Base-by-base conservation (phyloP, 2,888 invertebrate species). In the Drosophila buzzatii region DNA sequence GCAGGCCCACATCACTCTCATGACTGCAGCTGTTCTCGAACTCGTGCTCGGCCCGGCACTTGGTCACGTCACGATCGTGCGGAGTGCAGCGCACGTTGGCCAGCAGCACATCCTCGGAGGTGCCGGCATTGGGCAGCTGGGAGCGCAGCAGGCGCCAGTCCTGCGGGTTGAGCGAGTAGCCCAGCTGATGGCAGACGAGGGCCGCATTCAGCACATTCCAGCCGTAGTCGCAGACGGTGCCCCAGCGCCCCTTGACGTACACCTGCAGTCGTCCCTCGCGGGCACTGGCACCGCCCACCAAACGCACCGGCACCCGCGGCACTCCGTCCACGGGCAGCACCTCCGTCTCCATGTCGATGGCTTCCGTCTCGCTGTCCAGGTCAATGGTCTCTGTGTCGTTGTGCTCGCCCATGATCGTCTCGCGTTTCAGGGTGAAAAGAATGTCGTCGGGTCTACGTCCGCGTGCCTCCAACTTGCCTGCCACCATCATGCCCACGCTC, bases 151-250 rank as follows among this genome's bases (percentile, higher is more conserved):
- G 94, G 76, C 95, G 95, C 98, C 99, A 98, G 92, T 98, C 97
- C 79, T 96, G 95, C 0, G 98, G 98, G 92, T 99, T 98, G 18
- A 99, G 94, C 0, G 97, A 97, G 72, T 98, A 94, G 0, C 99
- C 99, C 74, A 99, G 93, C 93, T 99, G 99, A 92, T 99, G 97
- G 90, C 99, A 99, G 1, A 97, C 98, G 55, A 99, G 93, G 0
- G 98, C 97, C 0, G 99, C 98, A 90, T 98, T 97, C 49, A 96
- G 94, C 23, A 97, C 96, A 51, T 96, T 98, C 99, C 99, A 99
- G 52, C 97, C 97, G 91, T 99, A 98, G 93, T 97, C 97, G 92
- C 99, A 99, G 1, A 99, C 97, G 0, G 99, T 99, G 41, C 99
- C 99, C 99, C 99, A 99, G 91, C 96, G 95, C 0, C 96, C 96